Evolutionary conservation across 2,113 vertebrate genomes (phyloP), one percentile per base, ranked within the genome.

Genomic region (Melanostigma gelatinosum): DNA sequence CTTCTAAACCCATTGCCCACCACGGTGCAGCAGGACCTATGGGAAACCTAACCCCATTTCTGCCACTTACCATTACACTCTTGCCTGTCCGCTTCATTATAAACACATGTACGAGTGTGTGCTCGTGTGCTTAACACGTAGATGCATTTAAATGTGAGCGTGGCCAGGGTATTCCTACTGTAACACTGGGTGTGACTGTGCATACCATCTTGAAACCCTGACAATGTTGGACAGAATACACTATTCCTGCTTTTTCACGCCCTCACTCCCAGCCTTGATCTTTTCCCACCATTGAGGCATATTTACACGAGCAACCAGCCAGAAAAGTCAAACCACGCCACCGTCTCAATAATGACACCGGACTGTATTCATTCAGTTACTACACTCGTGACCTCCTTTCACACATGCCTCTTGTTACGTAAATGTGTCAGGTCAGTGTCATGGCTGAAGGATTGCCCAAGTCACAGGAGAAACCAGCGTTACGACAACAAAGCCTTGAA

Each of bases 11-110:
- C 84, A 70, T 72, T 75, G 82, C 88, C 87, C 88, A 88, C 82
- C 86, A 20, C 48, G 29, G 81, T 87, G 85, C 85, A 85, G 89
- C 88, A 75, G 81, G 85, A 83, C 87, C 91, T 91, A 80, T 77
- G 82, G 87, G 89, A 89, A 94, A 93, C 92, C 85, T 66, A 88
- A 93, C 87, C 82, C 89, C 80, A 64, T 72, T 87, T 76, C 89
- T 94, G 93, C 91, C 93, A 94, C 89, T 93, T 91, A 89, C 82
- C 64, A 93, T 95, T 93, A 94, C 64, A 91, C 73, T 87, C 57
- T 72, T 83, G 89, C 85, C 83, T 84, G 82, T 90, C 84, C 3
- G 66, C 91, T 87, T 91, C 87, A 95, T 95, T 93, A 48, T 79
- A 94, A 94, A 93, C 93, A 94, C 85, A 86, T 94, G 92, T 83